Evolutionary conservation across 2,797 vertebrate species (phyloP).

Genomic region (Myotis findleyi): DNA sequence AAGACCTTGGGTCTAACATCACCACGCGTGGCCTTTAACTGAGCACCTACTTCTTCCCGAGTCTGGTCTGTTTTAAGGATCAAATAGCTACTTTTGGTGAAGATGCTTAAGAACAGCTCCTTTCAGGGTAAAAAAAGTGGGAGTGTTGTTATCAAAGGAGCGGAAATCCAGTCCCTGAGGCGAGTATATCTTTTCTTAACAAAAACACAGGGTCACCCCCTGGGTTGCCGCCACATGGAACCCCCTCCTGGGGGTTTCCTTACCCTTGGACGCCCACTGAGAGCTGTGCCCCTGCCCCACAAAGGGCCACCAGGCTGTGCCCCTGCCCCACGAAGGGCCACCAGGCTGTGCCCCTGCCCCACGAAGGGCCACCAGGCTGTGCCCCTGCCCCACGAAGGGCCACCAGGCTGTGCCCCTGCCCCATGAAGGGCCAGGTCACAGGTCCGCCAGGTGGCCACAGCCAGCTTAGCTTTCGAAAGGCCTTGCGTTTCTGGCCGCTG

Average conservation of each 20-base stretch:
- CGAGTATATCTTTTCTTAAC: neutral
- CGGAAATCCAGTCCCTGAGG: neutral
- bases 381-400: too few species aligned
- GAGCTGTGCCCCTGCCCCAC: too few species aligned
- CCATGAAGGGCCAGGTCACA: too few species aligned
- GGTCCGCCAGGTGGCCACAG: neutral
- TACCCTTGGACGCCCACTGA: rapidly evolving
- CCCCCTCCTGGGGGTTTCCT: neutral
- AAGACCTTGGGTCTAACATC: neutral
- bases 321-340: too few species aligned
- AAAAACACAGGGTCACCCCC: neutral
- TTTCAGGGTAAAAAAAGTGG: neutral
- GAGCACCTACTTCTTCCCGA: neutral
- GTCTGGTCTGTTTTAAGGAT: neutral
- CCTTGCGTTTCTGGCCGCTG: neutral
- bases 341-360: too few species aligned
- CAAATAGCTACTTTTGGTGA: neutral
- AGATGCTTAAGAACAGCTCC: neutral
- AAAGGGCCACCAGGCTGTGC: too few species aligned
- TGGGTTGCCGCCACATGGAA: rapidly evolving
- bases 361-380: too few species aligned
- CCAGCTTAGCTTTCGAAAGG: neutral
- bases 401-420: too few species aligned
- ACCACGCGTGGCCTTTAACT: rapidly evolving
- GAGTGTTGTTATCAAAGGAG: too few species aligned